These are phyloP conservation scores for Drosophila tanythrix DNA, from an alignment of 2,888 invertebrate genomes.

Conservation along the genomic window DNA sequence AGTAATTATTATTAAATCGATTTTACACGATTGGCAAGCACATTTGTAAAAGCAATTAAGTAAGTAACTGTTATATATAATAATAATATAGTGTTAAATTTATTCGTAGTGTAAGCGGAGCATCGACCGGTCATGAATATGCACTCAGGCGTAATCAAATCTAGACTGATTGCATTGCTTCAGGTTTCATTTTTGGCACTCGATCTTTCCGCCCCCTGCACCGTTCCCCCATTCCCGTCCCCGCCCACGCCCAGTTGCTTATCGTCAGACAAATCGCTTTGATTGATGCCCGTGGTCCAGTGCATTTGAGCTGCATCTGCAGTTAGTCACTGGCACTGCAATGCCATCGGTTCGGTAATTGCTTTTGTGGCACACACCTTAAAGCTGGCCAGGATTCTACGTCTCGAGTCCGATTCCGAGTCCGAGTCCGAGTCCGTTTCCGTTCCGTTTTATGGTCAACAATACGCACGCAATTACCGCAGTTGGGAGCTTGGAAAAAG, in stretches of 20 bases:
- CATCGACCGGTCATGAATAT: slow-evolving; percentile 56
- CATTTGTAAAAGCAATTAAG: background rate
- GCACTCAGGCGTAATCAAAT: slow-evolving; percentile 55
- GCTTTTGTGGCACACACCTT: slow-evolving; percentile 57
- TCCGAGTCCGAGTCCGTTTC: slow-evolving; percentile 2
- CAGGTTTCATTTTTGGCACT: slow-evolving; percentile 57
- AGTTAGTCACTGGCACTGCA: slow-evolving; percentile 37
- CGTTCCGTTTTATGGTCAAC: slow-evolving; percentile 39
- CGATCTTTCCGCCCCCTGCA: slow-evolving; percentile 23
- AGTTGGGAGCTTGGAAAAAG: slow-evolving; percentile 58
- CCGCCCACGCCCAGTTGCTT: slow-evolving; percentile 1
- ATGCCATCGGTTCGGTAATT: slow-evolving; percentile 45
- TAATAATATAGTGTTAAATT: background rate
- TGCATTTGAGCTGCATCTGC: slow-evolving; percentile 54
- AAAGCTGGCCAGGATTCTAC: slow-evolving; percentile 31
- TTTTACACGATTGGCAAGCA: background rate
- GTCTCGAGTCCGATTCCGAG: background rate
- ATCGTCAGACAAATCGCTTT: slow-evolving; percentile 56
- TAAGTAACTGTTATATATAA: background rate
- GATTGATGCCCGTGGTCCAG: slow-evolving; percentile 53
- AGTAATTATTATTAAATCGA: background rate
- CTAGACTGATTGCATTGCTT: slow-evolving; percentile 63
- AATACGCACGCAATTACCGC: slow-evolving; percentile 77
- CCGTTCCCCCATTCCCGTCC: background rate
- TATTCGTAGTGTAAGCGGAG: slow-evolving; percentile 26